A percentile compares a stretch with the other conserved stretches of the same genome.
phyloP scores from a whole-genome alignment of 1,140 invertebrate species.

The Lasaia peninsularis region DNA sequence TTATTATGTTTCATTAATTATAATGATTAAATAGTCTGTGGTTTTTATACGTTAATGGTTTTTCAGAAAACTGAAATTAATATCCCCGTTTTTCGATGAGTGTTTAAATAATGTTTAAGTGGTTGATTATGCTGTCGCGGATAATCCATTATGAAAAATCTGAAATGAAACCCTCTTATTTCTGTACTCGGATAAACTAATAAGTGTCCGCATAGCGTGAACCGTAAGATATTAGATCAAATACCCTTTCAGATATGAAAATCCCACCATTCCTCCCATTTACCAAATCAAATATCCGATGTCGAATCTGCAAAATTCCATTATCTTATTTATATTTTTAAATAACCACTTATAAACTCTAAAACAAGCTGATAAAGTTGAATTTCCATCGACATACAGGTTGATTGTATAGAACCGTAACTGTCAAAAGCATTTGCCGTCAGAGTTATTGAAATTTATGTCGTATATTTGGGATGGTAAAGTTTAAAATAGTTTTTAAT shows the following conservation, averaged over 20 bases:
- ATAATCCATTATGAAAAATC: too few species aligned
- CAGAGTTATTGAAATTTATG: constrained; percentile 19
- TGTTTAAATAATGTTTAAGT: too few species aligned
- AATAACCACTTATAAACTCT: constrained; percentile 15
- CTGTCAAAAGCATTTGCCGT: constrained; percentile 48
- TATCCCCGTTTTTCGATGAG: too few species aligned
- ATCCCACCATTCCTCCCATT: background rate
- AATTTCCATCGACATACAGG: constrained; percentile 15
- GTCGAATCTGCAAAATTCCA: constrained; percentile 42
- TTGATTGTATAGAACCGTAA: constrained; percentile 41
- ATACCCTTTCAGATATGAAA: constrained; percentile 5
- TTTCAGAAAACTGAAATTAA: too few species aligned
- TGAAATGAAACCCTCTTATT: too few species aligned
- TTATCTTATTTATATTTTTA: constrained; percentile 44
- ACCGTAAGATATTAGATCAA: background rate
- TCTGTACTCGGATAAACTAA: too few species aligned
- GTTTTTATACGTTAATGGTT: too few species aligned
- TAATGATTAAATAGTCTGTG: too few species aligned
- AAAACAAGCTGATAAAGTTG: background rate
- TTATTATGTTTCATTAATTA: too few species aligned
- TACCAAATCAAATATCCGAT: constrained; percentile 31
- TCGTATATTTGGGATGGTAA: constrained; percentile 21
- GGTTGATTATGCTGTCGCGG: too few species aligned
- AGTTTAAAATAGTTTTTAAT: constrained; percentile 19
- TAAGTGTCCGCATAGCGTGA: too few species aligned